Evolutionary conservation across 2,113 vertebrate species (phyloP).

Genomic region (Zosterops hypoxanthus): DNA sequence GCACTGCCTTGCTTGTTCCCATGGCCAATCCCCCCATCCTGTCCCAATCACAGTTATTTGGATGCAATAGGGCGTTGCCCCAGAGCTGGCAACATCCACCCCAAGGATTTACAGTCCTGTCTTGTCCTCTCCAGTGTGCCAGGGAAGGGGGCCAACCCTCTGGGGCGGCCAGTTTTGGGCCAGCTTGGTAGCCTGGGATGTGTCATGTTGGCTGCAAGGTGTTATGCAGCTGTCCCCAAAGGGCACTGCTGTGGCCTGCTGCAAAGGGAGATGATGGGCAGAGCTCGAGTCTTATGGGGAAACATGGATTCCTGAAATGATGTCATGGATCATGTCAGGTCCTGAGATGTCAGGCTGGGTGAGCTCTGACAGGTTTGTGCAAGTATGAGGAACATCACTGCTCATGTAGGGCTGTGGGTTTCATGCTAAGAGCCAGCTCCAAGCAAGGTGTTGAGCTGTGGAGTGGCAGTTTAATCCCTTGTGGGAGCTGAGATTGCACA

Average conservation of each 20-base stretch:
- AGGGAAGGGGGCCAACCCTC: background rate
- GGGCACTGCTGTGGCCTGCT: background rate
- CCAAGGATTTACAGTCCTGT: background rate
- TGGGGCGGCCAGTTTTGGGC: background rate
- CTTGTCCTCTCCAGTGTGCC: background rate
- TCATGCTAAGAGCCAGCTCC: background rate
- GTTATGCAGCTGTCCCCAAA: background rate
- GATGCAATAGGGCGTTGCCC: background rate
- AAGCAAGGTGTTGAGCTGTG: background rate
- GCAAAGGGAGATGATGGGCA: background rate
- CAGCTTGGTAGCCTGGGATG: background rate
- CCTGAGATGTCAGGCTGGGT: fast-evolving
- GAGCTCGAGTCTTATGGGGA: fast-evolving
- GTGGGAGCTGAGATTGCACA: background rate
- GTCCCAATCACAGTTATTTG: background rate
- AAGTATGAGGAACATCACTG: background rate
- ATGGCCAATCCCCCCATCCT: fast-evolving
- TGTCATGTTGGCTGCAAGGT: background rate
- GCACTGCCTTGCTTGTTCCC: background rate
- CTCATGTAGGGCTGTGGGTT: background rate
- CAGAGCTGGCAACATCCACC: background rate
- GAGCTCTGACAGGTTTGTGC: background rate
- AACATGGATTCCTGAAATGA: background rate
- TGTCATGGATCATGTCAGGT: background rate
- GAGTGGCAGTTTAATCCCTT: background rate